A percentile compares a stretch with the other conserved stretches of the same genome.
phyloP scores from a whole-genome alignment of 2,113 vertebrate genomes.

The Rhynchomys soricoides region DNA sequence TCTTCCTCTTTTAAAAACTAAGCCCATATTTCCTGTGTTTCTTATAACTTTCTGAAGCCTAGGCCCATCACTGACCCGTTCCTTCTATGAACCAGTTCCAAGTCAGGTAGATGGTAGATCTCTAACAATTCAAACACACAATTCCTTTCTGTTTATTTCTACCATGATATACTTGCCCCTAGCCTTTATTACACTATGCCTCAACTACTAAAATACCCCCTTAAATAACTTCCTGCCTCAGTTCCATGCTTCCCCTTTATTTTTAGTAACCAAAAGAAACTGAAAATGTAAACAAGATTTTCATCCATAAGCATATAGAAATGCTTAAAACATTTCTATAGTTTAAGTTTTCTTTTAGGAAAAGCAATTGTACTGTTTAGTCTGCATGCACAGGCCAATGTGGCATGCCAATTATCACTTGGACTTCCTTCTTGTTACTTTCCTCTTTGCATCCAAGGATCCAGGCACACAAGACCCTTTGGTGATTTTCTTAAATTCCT shows the following conservation, averaged over 20 bases:
- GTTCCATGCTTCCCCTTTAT: background rate
- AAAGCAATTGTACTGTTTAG: background rate
- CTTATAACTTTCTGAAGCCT: background rate
- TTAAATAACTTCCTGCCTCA: background rate
- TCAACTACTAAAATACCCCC: background rate
- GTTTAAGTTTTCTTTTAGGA: background rate
- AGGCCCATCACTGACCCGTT: background rate
- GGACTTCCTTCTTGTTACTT: background rate
- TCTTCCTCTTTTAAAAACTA: slow-evolving; percentile 10
- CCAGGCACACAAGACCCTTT: background rate
- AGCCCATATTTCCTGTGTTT: background rate
- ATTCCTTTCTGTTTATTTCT: background rate
- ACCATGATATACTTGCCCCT: background rate
- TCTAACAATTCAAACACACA: background rate
- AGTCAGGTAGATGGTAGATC: background rate
- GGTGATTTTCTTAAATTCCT: background rate
- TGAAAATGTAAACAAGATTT: background rate
- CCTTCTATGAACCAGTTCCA: background rate
- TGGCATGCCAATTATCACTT: background rate
- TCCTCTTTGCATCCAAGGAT: background rate
- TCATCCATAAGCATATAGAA: background rate
- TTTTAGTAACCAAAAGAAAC: background rate
- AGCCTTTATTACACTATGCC: background rate
- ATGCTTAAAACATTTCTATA: background rate
- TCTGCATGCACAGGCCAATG: background rate